Evolutionary conservation across 2,113 vertebrate genomes (phyloP).

Genomic region (Hemiprocne comata): DNA sequence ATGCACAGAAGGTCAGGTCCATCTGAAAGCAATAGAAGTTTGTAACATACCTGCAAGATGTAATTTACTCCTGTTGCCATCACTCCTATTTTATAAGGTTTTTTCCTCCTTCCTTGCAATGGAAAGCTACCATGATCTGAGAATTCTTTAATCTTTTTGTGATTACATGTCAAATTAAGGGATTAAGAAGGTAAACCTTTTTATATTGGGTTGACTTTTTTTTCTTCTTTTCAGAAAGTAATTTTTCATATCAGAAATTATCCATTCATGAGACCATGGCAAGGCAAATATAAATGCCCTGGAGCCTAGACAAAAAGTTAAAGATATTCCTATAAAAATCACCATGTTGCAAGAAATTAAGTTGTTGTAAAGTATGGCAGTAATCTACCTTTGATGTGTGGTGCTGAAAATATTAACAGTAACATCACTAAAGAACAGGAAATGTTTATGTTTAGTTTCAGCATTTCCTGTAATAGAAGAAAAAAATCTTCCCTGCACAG

Average conservation of each 20-base stretch:
- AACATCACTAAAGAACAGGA: neutral
- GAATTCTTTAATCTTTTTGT: constrained; percentile 1
- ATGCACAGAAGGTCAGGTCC: neutral
- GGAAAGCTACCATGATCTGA: neutral
- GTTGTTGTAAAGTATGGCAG: neutral
- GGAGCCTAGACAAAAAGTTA: neutral
- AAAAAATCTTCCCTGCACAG: neutral
- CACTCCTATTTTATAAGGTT: neutral
- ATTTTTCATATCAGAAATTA: neutral
- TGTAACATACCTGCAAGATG: neutral
- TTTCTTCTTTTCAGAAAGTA: neutral
- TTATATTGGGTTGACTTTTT: neutral
- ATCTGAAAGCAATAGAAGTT: neutral
- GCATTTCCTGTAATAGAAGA: neutral
- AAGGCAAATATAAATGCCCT: neutral
- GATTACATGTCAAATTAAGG: neutral
- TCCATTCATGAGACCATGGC: neutral
- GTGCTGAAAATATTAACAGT: neutral
- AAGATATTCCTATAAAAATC: neutral
- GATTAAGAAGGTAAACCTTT: constrained; percentile 8
- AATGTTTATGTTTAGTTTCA: neutral
- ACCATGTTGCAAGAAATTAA: neutral
- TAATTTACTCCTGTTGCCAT: neutral
- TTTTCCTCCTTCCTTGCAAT: neutral
- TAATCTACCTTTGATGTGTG: neutral